Conservation (phyloP, 2,797 vertebrate genomes). For the Poecilia gillii region DNA sequence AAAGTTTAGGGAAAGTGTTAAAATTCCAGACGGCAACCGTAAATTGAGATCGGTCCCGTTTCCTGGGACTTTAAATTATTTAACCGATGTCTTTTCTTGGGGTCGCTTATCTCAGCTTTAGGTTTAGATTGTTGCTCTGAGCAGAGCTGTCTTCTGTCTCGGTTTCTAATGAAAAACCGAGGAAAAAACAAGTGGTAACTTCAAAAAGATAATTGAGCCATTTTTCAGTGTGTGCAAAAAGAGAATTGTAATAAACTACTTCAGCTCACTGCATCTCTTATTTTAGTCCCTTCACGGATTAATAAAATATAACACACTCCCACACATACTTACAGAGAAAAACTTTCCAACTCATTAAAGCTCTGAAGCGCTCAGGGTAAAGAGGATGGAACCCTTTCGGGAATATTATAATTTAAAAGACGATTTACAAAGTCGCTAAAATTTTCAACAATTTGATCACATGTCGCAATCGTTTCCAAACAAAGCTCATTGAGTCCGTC, state of each 20-base stretch:
- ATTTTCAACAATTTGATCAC: slow-evolving; percentile 16
- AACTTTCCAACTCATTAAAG: slow-evolving; percentile 9
- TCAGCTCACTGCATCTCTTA: slow-evolving; percentile 53
- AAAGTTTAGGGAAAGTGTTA: slow-evolving; percentile 36
- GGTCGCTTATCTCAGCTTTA: slow-evolving; percentile 48
- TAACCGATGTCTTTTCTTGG: slow-evolving; percentile 31
- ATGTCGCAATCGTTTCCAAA: slow-evolving; percentile 23
- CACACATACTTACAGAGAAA: neutral
- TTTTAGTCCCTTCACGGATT: slow-evolving; percentile 56
- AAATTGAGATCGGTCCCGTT: slow-evolving; percentile 57
- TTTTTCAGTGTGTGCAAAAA: slow-evolving; percentile 61
- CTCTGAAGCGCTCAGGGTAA: neutral
- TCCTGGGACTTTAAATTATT: slow-evolving; percentile 62
- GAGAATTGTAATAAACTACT: slow-evolving; percentile 65
- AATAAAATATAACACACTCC: slow-evolving; percentile 47
- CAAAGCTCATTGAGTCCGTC: neutral
- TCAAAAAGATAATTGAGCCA: slow-evolving; percentile 70
- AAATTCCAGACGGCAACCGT: slow-evolving; percentile 33
- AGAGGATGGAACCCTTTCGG: neutral
- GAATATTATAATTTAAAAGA: neutral
- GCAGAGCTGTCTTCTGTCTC: slow-evolving; percentile 34
- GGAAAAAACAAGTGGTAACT: slow-evolving; percentile 50
- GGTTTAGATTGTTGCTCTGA: slow-evolving; percentile 36
- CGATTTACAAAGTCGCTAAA: neutral
- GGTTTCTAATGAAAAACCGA: slow-evolving; percentile 60